Percentiles rank a stretch among this genome's conserved stretches.
Evolutionary conservation across 2,113 vertebrate genomes (phyloP).

Genomic region (Talpa occidentalis): DNA sequence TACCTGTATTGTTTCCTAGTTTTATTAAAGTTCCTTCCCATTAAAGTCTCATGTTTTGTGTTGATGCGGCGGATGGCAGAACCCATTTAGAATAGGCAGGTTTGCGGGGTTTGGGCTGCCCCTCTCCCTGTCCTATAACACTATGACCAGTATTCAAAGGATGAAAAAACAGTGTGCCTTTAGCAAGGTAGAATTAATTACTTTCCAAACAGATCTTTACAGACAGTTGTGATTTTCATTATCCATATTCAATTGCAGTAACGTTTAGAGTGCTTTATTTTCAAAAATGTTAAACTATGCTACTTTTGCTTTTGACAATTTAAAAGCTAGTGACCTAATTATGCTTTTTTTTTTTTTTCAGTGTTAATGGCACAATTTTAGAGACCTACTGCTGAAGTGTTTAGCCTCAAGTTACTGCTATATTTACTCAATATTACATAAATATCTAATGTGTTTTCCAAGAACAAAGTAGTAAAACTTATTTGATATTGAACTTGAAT

Average conservation of each 20-base stretch:
- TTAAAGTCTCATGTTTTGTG: too few species aligned
- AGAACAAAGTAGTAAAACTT: constrained; percentile 9
- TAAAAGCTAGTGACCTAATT: constrained; percentile 70
- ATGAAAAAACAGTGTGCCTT: constrained; percentile 74
- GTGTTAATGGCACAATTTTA: constrained; percentile 50
- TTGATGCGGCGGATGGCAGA: too few species aligned
- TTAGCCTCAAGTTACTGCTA: not conserved
- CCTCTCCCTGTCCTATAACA: too few species aligned
- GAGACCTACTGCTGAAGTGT: not conserved
- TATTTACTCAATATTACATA: not conserved
- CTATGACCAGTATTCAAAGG: constrained; percentile 58
- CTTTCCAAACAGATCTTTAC: constrained; percentile 56
- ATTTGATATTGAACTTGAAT: constrained; percentile 14
- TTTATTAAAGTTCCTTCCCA: too few species aligned
- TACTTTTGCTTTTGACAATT: constrained; percentile 59
- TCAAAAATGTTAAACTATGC: constrained; percentile 48
- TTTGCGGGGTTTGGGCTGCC: too few species aligned
- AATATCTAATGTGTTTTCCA: not conserved
- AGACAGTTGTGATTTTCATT: constrained; percentile 59
- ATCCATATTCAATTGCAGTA: constrained; percentile 65
- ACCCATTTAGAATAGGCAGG: too few species aligned
- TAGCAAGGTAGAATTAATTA: constrained; percentile 79
- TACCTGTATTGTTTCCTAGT: too few species aligned
- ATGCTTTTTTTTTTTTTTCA: constrained; percentile 23
- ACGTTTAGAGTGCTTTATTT: constrained; percentile 53